Evolutionary conservation across 2,888 invertebrate species (phyloP).

Genomic region (Tenthredo mesomela): DNA sequence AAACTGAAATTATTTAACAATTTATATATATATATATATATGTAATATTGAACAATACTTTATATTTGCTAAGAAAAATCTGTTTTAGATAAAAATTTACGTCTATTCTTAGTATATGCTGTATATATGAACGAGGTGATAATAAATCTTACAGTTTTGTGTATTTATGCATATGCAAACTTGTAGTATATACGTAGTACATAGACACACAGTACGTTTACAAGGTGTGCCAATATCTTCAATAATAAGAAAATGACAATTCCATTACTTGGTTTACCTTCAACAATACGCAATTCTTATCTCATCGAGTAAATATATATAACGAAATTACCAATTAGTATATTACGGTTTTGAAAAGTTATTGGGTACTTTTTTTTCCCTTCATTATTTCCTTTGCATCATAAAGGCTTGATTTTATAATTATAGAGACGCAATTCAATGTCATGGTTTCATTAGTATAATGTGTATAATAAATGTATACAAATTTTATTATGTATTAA

Average conservation of each 20-base stretch:
- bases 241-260: not conserved
- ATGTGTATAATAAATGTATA: too few species aligned
- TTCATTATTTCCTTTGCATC: not conserved
- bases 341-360: not conserved
- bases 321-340: not conserved
- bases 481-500: too few species aligned
- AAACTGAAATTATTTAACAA: not conserved
- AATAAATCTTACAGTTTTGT: too few species aligned
- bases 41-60: not conserved
- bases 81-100: too few species aligned
- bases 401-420: too few species aligned
- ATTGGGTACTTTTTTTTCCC: not conserved
- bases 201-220: not conserved
- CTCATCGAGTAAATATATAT: not conserved
- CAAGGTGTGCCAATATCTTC: not conserved
- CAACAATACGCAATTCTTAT: not conserved
- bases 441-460: too few species aligned
- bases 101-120: too few species aligned
- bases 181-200: not conserved
- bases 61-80: too few species aligned
- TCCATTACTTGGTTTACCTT: not conserved
- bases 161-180: not conserved
- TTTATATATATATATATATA: too few species aligned
- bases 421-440: too few species aligned
- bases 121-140: too few species aligned